A percentile compares a stretch with the other conserved stretches of the same genome.
Conservation (phyloP, 2,797 vertebrate genomes). For the Arnoldichthys spilopterus region DNA sequence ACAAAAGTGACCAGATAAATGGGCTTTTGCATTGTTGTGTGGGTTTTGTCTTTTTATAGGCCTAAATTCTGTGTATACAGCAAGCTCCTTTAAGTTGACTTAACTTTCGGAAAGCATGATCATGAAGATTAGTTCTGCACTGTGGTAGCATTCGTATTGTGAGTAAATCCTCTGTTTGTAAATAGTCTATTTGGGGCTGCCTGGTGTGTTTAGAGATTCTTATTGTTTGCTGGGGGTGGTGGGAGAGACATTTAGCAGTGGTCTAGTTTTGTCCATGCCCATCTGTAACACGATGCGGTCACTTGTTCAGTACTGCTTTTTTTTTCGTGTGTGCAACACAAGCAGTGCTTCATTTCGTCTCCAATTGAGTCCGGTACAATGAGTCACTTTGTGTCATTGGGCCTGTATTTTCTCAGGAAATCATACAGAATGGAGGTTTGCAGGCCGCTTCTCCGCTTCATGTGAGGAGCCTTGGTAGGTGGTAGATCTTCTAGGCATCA, state of each 20-base stretch:
- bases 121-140: neutral
- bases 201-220: neutral
- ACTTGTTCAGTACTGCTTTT: conserved; percentile 25
- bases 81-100: neutral
- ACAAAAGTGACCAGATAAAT: neutral
- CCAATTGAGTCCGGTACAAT: conserved; percentile 45
- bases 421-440: conserved; percentile 46
- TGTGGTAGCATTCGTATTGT: neutral
- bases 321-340: conserved; percentile 26
- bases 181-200: neutral
- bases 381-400: conserved; percentile 45
- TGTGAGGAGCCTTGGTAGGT: conserved; percentile 56
- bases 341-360: conserved; percentile 23
- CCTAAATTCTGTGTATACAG: neutral
- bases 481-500: conserved; percentile 46
- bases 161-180: neutral
- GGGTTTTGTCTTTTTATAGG: neutral
- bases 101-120: neutral
- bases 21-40: neutral
- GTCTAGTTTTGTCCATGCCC: conserved; percentile 30
- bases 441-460: conserved; percentile 42
- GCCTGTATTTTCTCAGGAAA: conserved; percentile 49
- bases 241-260: neutral
- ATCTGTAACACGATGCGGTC: conserved; percentile 47
- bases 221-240: neutral